Percentiles rank a stretch among this genome's conserved stretches.
These are phyloP conservation scores for Diaprepes abbreviatus DNA, from an alignment of 2,888 invertebrate species.

Conservation along the genomic window DNA sequence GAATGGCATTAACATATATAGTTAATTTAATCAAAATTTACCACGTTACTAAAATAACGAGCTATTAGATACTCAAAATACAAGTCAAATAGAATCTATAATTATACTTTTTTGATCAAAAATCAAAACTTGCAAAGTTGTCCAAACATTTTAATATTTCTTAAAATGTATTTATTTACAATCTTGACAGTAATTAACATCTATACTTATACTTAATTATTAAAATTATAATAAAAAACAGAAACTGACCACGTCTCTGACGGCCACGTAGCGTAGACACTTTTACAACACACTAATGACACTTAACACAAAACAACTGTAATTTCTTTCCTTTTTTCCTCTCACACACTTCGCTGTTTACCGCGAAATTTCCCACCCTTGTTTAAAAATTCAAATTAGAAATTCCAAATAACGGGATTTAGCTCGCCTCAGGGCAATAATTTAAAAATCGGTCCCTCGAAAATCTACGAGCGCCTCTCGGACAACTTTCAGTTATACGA, in stretches of 20 bases:
- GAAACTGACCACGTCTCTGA: constrained; percentile 55
- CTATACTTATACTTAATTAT: constrained; percentile 31
- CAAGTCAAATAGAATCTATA: no score
- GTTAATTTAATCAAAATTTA: no score
- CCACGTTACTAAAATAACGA: no score
- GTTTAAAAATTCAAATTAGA: neutral
- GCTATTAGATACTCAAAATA: no score
- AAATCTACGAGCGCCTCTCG: neutral
- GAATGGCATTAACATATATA: no score
- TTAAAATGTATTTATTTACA: no score
- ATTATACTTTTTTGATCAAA: no score
- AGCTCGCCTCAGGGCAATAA: neutral
- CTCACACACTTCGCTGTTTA: neutral
- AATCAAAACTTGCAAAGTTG: no score
- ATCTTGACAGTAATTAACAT: constrained; percentile 6
- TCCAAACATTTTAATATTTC: no score
- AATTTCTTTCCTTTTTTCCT: constrained; percentile 1
- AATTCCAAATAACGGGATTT: constrained; percentile 12
- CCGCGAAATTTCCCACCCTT: neutral
- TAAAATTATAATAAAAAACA: constrained; percentile 29
- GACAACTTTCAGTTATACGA: neutral
- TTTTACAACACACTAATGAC: constrained; percentile 56
- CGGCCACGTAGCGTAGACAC: constrained; percentile 61
- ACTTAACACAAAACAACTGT: constrained; percentile 34
- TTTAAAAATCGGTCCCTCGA: neutral